Conservation (phyloP, 1,140 invertebrate species). For the Gonioctena quinquepunctata region DNA sequence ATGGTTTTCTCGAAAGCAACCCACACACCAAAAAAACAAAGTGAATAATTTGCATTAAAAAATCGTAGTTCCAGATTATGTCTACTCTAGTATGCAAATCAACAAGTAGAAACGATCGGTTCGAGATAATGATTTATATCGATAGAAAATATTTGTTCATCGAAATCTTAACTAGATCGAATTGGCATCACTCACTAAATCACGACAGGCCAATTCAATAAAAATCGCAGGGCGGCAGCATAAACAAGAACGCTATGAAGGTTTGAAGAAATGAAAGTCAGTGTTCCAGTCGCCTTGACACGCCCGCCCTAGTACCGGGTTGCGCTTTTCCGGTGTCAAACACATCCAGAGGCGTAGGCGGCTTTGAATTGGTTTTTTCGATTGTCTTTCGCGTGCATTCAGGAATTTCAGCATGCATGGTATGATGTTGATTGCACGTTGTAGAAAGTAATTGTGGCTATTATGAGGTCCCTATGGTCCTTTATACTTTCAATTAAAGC, state of each 20-base stretch:
- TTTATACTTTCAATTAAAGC: no score
- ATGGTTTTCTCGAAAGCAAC: background rate
- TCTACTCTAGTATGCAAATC: no score
- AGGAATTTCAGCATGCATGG: no score
- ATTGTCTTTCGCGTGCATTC: no score
- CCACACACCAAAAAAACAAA: background rate
- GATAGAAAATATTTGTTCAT: no score
- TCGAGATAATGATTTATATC: no score
- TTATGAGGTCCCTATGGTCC: no score
- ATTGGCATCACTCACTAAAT: background rate
- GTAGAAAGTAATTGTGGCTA: no score
- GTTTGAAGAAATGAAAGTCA: conserved; percentile 34
- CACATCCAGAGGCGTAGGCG: background rate
- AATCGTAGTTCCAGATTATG: no score
- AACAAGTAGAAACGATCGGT: no score
- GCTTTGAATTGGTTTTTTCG: no score
- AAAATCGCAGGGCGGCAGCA: background rate
- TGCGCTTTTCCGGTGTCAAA: conserved; percentile 30
- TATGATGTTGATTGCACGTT: no score
- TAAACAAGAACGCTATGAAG: conserved; percentile 14
- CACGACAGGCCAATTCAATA: background rate
- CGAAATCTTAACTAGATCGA: background rate
- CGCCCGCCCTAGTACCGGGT: conserved; percentile 29
- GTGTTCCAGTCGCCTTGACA: conserved; percentile 38
- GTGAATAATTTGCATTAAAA: background rate